Percentiles rank a stretch among this genome's conserved stretches.
Evolutionary conservation across 2,888 invertebrate species (phyloP).

Genomic region (Galeopsomyia nigrocyanea): DNA sequence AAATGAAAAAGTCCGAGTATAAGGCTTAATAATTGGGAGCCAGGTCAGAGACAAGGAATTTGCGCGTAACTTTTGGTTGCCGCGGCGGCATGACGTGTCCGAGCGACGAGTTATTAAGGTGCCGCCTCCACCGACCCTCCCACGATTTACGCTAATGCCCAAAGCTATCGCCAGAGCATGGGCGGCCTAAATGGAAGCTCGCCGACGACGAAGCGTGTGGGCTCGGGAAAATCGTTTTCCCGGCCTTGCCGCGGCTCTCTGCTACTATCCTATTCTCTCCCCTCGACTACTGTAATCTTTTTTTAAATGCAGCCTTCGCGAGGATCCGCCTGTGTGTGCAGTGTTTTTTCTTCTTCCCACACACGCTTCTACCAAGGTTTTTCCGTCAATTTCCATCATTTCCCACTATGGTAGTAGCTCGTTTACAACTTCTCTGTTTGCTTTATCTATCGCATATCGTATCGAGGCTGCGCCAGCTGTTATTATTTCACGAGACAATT

Average conservation of each 20-base stretch:
- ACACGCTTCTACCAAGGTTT: background rate
- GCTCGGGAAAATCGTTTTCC: background rate
- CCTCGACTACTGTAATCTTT: constrained; percentile 5
- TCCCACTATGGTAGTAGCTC: too few relatives aligned
- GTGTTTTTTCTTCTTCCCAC: constrained; percentile 1
- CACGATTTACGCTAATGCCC: constrained; percentile 10
- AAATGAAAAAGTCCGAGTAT: constrained; percentile 25
- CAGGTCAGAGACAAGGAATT: constrained; percentile 38
- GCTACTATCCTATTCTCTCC: background rate
- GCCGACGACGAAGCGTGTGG: constrained; percentile 22
- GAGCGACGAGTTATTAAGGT: constrained; percentile 26
- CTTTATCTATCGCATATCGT: background rate
- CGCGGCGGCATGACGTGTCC: constrained; percentile 9
- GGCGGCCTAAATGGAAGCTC: constrained; percentile 7
- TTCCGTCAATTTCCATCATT: too few relatives aligned
- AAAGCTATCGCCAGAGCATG: background rate
- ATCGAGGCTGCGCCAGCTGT: too few relatives aligned
- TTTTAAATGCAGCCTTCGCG: constrained; percentile 10
- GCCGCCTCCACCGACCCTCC: constrained; percentile 10
- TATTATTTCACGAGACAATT: too few relatives aligned
- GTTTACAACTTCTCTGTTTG: too few relatives aligned
- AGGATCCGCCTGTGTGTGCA: too few relatives aligned
- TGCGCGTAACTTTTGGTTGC: constrained; percentile 19
- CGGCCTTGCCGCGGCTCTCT: too few relatives aligned
- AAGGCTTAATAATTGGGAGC: background rate